A percentile compares a stretch with the other conserved stretches of the same genome.
Conservation (phyloP, 1,140 invertebrate species). For the Platyscapa corneri region DNA sequence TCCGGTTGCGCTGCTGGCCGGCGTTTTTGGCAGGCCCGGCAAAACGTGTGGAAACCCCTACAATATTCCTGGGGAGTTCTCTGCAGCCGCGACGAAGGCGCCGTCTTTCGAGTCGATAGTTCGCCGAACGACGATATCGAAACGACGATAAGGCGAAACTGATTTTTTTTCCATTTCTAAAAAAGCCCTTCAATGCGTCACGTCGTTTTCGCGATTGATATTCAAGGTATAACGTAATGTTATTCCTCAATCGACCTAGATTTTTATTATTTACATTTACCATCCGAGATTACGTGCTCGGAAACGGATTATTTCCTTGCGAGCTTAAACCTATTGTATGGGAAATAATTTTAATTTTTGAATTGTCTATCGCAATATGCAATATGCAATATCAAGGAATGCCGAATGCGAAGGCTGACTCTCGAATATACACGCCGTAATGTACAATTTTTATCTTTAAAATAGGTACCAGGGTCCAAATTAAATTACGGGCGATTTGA, state of each 20-base stretch:
- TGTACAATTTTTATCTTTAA: too few relatives aligned
- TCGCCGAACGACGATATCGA: background rate
- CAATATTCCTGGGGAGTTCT: background rate
- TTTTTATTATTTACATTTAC: background rate
- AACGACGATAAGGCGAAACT: slow-evolving; percentile 12
- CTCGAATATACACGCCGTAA: too few relatives aligned
- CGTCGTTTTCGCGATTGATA: background rate
- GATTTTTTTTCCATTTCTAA: slow-evolving; percentile 1
- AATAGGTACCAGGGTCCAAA: too few relatives aligned
- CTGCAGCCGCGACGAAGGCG: background rate
- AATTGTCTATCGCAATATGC: too few relatives aligned
- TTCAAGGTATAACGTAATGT: background rate
- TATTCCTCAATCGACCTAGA: slow-evolving; percentile 3
- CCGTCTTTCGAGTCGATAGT: background rate
- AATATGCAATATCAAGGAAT: too few relatives aligned
- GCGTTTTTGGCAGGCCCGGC: slow-evolving; percentile 5
- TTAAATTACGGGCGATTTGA: too few relatives aligned
- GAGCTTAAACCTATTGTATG: background rate
- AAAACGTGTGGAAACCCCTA: background rate
- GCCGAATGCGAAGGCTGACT: too few relatives aligned
- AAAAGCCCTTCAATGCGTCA: background rate
- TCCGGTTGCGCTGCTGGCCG: too few relatives aligned
- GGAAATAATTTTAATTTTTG: too few relatives aligned
- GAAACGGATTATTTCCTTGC: background rate
- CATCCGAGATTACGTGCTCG: background rate